Evolutionary conservation across 2,797 vertebrate genomes (phyloP), one percentile per base, ranked within the genome.

Genomic region (Acanthurus lineatus): DNA sequence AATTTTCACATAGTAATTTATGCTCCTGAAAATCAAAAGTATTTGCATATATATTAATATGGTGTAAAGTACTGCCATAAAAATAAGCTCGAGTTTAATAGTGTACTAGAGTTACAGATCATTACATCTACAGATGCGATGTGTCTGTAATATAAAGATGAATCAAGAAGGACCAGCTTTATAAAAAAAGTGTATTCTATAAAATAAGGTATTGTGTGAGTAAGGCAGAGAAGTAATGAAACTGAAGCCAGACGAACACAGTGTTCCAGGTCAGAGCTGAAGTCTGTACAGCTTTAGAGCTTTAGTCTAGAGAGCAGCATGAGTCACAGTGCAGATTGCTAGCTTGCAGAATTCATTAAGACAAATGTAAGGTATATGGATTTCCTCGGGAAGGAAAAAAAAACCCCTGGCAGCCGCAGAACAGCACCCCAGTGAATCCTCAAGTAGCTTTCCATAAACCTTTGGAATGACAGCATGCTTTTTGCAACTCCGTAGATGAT

Each of bases 291-390:
- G 90, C 87, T 86, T 85, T 76, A 90, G 86, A 87, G 90, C 87
- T 86, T 85, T 77, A 90, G 86, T 91, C 91, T 77, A 61, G 80
- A 83, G 88, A 87, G 86, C 81, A 87, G 89, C 65, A 93, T 94
- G 94, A 94, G 87, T 94, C 92, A 90, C 69, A 69, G 85, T 78
- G 79, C 81, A 82, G 86, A 92, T 79, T 87, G 87, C 82, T 85
- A 80, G 90, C 91, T 95, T 94, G 93, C 92, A 94, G 92, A 95
- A 95, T 92, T 94, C 92, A 95, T 95, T 94, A 94, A 92, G 92
- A 90, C 91, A 93, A 93, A 94, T 93, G 91, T 89, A 92, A 92
- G 92, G 91, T 91, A 90, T 91, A 91, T 86, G 86, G 88, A 92
- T 93, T 92, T 92, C 92, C 93, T 95, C 81, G 88, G 90, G 86